A percentile compares a stretch with the other conserved stretches of the same genome.
phyloP scores from a whole-genome alignment of 2,113 vertebrate genomes.

The Larimichthys crocea region DNA sequence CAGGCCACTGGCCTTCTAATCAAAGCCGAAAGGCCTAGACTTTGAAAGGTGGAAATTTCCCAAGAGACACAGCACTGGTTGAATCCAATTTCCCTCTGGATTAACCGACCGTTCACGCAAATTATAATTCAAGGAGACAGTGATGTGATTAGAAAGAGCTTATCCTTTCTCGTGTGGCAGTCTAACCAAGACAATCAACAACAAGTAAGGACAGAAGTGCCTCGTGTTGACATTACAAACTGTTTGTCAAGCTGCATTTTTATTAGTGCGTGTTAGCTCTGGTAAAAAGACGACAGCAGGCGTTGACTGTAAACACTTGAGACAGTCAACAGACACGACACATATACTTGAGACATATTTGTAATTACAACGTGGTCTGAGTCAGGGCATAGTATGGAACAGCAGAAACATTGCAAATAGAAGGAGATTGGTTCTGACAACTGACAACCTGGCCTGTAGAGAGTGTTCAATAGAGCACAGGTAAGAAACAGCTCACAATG shows the following conservation, averaged over 20 bases:
- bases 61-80: constrained; percentile 59
- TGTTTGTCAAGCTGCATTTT: background rate
- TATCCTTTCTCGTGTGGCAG: constrained; percentile 42
- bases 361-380: background rate
- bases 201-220: constrained; percentile 38
- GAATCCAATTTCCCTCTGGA: constrained; percentile 77
- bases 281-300: background rate
- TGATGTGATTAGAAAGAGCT: constrained; percentile 69
- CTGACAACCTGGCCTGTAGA: background rate
- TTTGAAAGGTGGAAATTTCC: constrained; percentile 72
- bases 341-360: background rate
- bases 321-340: background rate
- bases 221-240: constrained; percentile 21
- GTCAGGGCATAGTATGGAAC: background rate
- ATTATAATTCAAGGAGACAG: constrained; percentile 75
- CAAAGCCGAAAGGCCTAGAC: constrained; percentile 45
- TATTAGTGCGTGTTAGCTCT: background rate
- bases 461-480: background rate
- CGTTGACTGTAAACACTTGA: background rate
- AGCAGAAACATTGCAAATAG: background rate
- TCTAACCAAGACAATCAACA: constrained; percentile 61
- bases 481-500: background rate
- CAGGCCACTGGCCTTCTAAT: constrained; percentile 41
- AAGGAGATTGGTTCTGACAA: background rate
- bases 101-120: constrained; percentile 69